These are phyloP conservation scores for Dendrolimus houi DNA, from an alignment of 2,888 invertebrate species.

Conservation along the genomic window DNA sequence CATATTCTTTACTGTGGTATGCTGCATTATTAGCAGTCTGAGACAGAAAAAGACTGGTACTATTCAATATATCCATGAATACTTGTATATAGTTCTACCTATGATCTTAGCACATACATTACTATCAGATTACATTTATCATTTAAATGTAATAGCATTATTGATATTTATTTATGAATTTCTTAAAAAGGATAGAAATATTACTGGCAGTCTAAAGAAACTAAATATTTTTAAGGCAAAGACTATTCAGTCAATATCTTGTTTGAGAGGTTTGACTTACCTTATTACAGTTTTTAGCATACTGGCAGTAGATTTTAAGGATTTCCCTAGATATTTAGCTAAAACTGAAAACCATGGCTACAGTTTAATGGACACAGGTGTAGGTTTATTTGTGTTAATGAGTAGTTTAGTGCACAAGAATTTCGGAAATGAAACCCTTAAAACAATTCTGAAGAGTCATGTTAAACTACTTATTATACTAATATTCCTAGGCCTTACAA, in stretches of 20 bases:
- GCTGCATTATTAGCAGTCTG: constrained; percentile 37
- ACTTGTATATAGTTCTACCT: constrained; percentile 71
- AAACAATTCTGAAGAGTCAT: constrained; percentile 46
- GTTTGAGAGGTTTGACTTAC: constrained; percentile 82
- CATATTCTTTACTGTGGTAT: constrained; percentile 55
- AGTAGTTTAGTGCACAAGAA: constrained; percentile 84
- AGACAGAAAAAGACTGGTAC: constrained; percentile 15
- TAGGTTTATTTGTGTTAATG: constrained; percentile 89
- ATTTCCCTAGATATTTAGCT: constrained; percentile 89
- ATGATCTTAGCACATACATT: constrained; percentile 75
- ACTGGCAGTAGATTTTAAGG: constrained; percentile 93
- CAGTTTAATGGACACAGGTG: constrained; percentile 96
- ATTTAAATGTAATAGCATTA: constrained; percentile 38
- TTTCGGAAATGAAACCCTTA: constrained; percentile 29
- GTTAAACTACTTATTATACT: constrained; percentile 44
- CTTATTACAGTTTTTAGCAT: constrained; percentile 88
- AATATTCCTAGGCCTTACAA: constrained; percentile 77
- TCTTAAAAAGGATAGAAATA: constrained; percentile 9
- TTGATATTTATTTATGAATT: constrained; percentile 28
- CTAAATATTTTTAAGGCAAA: constrained; percentile 25
- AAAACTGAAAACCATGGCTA: constrained; percentile 93
- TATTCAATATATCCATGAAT: constrained; percentile 67
- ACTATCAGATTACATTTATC: constrained; percentile 42
- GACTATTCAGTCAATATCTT: constrained; percentile 73
- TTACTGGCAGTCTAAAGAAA: constrained; percentile 14